Base-by-base conservation (phyloP, 2,113 vertebrate genomes). In the Camelus bactrianus region DNA sequence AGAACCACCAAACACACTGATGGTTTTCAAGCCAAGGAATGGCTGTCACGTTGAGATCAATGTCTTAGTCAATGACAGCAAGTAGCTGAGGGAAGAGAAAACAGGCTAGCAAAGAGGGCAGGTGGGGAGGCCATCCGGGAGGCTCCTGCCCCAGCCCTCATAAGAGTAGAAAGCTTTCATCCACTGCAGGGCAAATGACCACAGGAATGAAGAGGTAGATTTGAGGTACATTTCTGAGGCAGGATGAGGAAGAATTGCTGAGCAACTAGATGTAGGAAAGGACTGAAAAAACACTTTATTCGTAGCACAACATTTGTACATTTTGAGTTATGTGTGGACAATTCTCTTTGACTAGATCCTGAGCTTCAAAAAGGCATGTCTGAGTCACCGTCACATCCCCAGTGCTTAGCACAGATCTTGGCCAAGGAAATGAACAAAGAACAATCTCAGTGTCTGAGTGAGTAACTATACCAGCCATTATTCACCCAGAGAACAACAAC, bases 321-420 rank as follows among this genome's bases (percentile, higher is more conserved):
- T 15, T 24, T 6, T 70, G 83, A 77, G n/a, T 42, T 72, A 16
- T 2, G 3, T 24, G 14, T 14, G 50, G 46, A 85, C 50, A 64
- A 79, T 42, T 64, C 56, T 64, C 52, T 50, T 77, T 52, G 22
- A 38, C 20, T n/a, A 62, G 50, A 83, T 5, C 2, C 69, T 46
- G 42, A 77, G 48, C 67, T 94, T 84, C 82, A 62, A 64, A 62
- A 42, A 30, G 75, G 46, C 84, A 54, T 8, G 19, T 65, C 67
- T 96, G 50, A 94, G 95, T 87, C 84, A 90, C 30, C 30, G 64
- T 69, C n/a, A 11, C 8, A 62, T 42, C n/a, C 46, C 87, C 20
- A 22, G 73, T 24, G 9, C 65, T 80, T 38, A 82, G 75, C 62
- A 69, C 17, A 79, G 69, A 92, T 62, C 19, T 48, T 60, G 54